phyloP scores from a whole-genome alignment of 2,113 vertebrate species.

The Chaetodon auriga region DNA sequence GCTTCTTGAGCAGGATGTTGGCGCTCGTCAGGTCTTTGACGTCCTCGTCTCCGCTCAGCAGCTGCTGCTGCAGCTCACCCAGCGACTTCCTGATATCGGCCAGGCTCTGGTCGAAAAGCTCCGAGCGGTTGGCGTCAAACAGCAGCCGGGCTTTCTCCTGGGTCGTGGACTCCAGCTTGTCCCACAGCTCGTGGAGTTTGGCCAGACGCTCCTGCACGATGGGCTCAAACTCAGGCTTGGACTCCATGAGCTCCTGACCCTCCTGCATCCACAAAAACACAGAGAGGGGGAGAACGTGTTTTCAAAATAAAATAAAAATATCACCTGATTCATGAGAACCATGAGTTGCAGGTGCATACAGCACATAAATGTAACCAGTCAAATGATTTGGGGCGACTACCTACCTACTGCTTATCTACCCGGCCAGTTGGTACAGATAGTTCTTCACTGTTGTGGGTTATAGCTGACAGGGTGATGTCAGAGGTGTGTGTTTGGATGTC shows the following conservation, averaged over 20 bases:
- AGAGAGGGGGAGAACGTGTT: too few species aligned
- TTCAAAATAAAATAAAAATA: too few species aligned
- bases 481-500: too few species aligned
- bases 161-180: conserved; percentile 84
- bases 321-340: too few species aligned
- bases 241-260: conserved; percentile 86
- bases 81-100: conserved; percentile 91
- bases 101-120: conserved; percentile 89
- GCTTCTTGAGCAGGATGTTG: conserved; percentile 93
- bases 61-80: conserved; percentile 85
- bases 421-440: too few species aligned
- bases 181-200: conserved; percentile 88
- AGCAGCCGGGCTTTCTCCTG: conserved; percentile 89
- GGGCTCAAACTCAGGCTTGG: conserved; percentile 87
- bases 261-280: conserved; percentile 80
- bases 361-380: too few species aligned
- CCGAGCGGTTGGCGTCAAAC: conserved; percentile 90
- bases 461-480: too few species aligned
- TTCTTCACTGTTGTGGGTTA: too few species aligned
- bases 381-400: too few species aligned
- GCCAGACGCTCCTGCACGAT: conserved; percentile 84
- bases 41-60: conserved; percentile 84
- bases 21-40: conserved; percentile 92
- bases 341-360: too few species aligned
- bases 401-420: too few species aligned